phyloP scores from a whole-genome alignment of 2,888 invertebrate species.

The Meandrusa payeni region DNA sequence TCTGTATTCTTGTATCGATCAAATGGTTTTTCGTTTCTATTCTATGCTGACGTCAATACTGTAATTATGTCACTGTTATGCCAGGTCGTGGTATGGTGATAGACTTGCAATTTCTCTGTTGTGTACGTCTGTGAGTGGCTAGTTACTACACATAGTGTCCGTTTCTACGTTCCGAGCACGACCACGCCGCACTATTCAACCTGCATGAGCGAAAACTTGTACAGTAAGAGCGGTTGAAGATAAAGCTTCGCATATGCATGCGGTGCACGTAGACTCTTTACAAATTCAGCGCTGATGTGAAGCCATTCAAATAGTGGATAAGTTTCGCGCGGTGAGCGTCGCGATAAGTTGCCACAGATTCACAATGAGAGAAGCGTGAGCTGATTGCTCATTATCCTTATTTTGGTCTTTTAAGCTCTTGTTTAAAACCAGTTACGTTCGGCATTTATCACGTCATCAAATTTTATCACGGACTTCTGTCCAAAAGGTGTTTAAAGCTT shows the following conservation, averaged over 20 bases:
- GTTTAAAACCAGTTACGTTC: no score
- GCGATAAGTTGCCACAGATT: slow-evolving; percentile 60
- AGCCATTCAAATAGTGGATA: slow-evolving; percentile 67
- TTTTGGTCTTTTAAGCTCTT: no score
- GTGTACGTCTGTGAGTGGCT: no score
- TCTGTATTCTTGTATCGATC: no score
- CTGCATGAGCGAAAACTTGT: slow-evolving; percentile 48
- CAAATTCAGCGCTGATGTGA: slow-evolving; percentile 71
- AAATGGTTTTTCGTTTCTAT: no score
- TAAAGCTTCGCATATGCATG: slow-evolving; percentile 67
- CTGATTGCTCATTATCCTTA: slow-evolving; percentile 45
- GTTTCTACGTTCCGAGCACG: slow-evolving; percentile 22
- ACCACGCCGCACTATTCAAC: slow-evolving; percentile 28
- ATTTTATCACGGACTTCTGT: no score
- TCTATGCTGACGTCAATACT: no score
- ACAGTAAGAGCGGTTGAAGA: slow-evolving; percentile 54
- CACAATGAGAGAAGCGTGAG: slow-evolving; percentile 59
- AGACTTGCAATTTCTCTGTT: no score
- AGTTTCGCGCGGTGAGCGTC: slow-evolving; percentile 62
- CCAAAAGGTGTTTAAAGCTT: no score
- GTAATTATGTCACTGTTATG: no score
- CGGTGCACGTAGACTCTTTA: slow-evolving; percentile 75
- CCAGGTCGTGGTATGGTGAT: no score
- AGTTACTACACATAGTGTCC: slow-evolving; percentile 6
- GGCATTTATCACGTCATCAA: no score